A percentile compares a stretch with the other conserved stretches of the same genome.
Conservation (phyloP, 2,113 vertebrate species). For the Vombatus ursinus region DNA sequence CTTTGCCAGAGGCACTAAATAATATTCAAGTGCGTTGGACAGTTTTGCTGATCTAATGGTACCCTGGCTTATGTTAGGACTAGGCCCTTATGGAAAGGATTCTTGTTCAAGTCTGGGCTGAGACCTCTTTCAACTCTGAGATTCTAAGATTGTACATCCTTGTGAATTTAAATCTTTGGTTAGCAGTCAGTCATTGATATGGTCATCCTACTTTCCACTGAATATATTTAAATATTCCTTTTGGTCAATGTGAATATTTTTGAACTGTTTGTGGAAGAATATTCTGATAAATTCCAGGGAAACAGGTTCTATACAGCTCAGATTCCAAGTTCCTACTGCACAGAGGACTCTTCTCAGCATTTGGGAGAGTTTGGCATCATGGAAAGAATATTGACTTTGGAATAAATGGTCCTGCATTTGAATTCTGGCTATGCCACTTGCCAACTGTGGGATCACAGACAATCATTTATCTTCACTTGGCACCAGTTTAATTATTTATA, state of each 20-base stretch:
- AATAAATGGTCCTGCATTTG: background rate
- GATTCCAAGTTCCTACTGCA: background rate
- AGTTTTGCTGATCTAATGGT: constrained; percentile 32
- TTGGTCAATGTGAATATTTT: constrained; percentile 6
- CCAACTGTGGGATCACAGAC: background rate
- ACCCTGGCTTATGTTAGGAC: constrained; percentile 7
- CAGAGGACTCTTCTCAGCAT: background rate
- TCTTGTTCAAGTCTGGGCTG: background rate
- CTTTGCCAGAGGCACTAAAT: background rate
- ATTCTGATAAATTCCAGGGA: background rate
- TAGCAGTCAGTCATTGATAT: background rate
- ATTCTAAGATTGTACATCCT: too few relatives aligned
- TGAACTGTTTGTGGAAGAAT: background rate
- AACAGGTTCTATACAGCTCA: background rate
- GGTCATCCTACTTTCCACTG: background rate
- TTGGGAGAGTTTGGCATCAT: background rate
- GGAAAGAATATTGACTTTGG: background rate
- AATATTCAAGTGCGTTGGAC: constrained; percentile 1
- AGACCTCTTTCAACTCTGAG: too few relatives aligned
- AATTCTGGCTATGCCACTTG: background rate
- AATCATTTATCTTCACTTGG: background rate
- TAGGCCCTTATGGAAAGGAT: constrained; percentile 7
- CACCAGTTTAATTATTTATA: background rate
- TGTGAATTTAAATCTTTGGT: background rate
- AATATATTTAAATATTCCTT: background rate